Percentiles rank a stretch among this genome's conserved stretches.
Conservation (phyloP, 2,888 invertebrate genomes). For the Dryomyza anilis region DNA sequence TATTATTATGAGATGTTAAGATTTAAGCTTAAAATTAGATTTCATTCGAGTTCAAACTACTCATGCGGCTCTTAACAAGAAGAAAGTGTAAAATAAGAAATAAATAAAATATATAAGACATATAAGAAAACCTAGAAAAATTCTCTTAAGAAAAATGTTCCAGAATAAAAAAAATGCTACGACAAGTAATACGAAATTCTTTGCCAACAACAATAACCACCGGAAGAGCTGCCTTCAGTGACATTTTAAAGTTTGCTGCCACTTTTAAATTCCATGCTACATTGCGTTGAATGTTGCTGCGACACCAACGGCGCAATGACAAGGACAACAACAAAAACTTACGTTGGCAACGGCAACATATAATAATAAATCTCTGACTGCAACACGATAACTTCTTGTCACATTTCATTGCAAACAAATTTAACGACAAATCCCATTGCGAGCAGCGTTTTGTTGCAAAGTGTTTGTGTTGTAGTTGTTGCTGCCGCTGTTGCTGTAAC, state of each 20-base stretch:
- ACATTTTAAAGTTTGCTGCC: neutral
- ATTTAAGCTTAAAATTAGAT: too few species aligned
- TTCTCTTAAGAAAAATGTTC: too few species aligned
- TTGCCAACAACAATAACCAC: neutral
- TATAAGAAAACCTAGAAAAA: too few species aligned
- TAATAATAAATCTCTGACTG: conserved; percentile 13
- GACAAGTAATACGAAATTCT: too few species aligned
- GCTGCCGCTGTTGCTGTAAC: conserved; percentile 1
- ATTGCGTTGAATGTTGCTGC: neutral
- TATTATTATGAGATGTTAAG: too few species aligned
- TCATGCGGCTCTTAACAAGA: too few species aligned
- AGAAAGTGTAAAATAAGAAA: too few species aligned
- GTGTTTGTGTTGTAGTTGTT: neutral
- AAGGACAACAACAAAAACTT: neutral
- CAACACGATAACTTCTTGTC: conserved; percentile 18
- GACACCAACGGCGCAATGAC: neutral
- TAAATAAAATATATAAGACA: too few species aligned
- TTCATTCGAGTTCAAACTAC: too few species aligned
- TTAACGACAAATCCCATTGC: neutral
- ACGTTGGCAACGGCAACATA: neutral
- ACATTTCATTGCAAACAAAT: conserved; percentile 4
- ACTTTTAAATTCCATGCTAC: neutral
- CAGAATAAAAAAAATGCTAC: too few species aligned
- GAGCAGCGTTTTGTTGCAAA: conserved; percentile 6
- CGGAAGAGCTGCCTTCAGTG: neutral